Conservation (phyloP, 2,888 invertebrate genomes). For the Caenorhabditis afra region DNA sequence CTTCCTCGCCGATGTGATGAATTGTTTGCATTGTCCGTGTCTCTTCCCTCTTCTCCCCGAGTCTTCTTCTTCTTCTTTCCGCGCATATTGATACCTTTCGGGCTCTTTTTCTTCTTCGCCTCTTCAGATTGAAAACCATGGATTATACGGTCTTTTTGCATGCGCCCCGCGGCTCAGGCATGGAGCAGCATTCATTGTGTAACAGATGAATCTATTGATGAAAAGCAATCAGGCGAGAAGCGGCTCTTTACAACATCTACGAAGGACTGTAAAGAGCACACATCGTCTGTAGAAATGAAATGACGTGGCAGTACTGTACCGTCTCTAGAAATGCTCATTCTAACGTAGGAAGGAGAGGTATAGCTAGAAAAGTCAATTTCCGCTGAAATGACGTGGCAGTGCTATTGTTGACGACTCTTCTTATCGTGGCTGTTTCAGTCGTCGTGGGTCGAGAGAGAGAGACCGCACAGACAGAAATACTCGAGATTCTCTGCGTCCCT, state of each 20-base stretch:
- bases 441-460: too few relatives aligned
- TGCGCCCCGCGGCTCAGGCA: not conserved
- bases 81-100: slow-evolving; percentile 51
- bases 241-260: too few relatives aligned
- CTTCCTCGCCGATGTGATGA: slow-evolving; percentile 29
- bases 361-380: too few relatives aligned
- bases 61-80: not conserved
- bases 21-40: slow-evolving; percentile 49
- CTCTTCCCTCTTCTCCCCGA: slow-evolving; percentile 10
- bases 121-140: slow-evolving; percentile 23
- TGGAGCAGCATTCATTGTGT: not conserved
- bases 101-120: slow-evolving; percentile 14
- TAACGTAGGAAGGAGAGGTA: not conserved
- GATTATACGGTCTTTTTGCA: not conserved
- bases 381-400: too few relatives aligned
- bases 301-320: too few relatives aligned
- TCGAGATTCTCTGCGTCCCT: not conserved
- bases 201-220: not conserved
- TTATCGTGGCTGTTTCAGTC: too few relatives aligned
- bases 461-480: slow-evolving; percentile 19
- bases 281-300: too few relatives aligned
- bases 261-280: too few relatives aligned
- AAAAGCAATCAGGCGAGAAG: not conserved
- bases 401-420: too few relatives aligned
- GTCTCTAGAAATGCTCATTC: not conserved